These are phyloP conservation scores for Dasypogon diadema DNA, from an alignment of 2,888 invertebrate species.

Conservation along the genomic window DNA sequence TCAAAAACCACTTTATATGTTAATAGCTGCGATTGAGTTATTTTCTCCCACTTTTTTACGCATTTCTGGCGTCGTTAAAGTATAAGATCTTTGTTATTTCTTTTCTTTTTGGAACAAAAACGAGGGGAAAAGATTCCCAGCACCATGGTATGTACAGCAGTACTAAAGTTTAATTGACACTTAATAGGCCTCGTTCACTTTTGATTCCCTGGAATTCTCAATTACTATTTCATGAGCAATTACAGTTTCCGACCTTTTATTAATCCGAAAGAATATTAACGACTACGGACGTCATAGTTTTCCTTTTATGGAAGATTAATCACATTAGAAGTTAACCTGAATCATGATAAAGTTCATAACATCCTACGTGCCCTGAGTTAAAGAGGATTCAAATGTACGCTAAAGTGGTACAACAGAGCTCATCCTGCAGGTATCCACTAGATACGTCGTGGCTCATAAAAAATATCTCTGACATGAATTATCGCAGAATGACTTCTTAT, in stretches of 20 bases:
- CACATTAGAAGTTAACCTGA: neutral
- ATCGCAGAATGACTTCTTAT: neutral
- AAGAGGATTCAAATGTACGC: neutral
- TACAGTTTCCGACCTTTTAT: neutral
- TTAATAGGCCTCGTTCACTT: constrained; percentile 11
- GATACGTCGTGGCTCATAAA: neutral
- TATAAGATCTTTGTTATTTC: neutral
- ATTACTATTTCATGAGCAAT: neutral
- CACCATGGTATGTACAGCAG: neutral
- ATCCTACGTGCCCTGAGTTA: neutral
- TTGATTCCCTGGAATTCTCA: no score
- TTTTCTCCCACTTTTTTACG: constrained; percentile 22
- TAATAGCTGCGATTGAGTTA: constrained; percentile 57
- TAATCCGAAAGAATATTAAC: neutral
- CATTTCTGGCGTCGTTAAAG: neutral
- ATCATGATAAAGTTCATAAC: neutral
- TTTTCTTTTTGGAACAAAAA: neutral
- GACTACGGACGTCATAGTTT: neutral
- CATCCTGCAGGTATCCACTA: no score
- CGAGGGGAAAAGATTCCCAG: neutral
- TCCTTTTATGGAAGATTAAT: neutral
- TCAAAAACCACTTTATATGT: constrained; percentile 57
- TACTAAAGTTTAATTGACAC: constrained; percentile 8
- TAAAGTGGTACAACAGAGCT: neutral
- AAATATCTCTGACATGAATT: neutral